Evolutionary conservation across 2,113 vertebrate species (phyloP).

Genomic region (Centropus bengalensis): DNA sequence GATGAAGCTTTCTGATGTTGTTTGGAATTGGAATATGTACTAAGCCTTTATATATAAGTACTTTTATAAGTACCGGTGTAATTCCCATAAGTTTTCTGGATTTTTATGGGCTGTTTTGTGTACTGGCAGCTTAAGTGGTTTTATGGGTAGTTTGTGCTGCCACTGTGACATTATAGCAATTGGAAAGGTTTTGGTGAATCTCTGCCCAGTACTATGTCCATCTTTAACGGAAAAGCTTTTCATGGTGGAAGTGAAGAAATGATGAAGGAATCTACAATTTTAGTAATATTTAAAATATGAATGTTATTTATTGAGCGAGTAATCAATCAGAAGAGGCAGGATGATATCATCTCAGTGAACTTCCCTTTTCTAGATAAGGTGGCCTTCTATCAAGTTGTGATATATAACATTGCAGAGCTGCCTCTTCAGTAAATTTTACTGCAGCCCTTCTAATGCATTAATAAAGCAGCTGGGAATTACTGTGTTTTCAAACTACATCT

Average conservation of each 20-base stretch:
- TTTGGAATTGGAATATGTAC: background rate
- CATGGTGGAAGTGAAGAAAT: background rate
- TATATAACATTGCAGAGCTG: background rate
- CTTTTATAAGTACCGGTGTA: background rate
- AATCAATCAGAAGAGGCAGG: background rate
- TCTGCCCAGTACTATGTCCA: background rate
- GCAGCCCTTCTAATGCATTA: background rate
- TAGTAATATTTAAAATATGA: background rate
- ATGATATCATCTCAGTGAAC: background rate
- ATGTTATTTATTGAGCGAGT: background rate
- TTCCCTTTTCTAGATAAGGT: background rate
- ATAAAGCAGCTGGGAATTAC: background rate
- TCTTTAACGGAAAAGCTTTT: background rate
- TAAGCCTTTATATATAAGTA: background rate
- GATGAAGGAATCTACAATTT: background rate
- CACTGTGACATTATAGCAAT: background rate
- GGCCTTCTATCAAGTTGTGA: background rate
- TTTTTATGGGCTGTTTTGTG: background rate
- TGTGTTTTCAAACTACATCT: background rate
- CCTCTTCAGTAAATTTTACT: background rate
- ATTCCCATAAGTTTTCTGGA: background rate
- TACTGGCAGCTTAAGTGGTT: slow-evolving; percentile 10
- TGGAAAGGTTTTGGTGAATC: slow-evolving; percentile 22
- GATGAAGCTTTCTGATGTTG: background rate
- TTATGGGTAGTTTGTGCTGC: slow-evolving; percentile 3